phyloP scores from a whole-genome alignment of 2,797 vertebrate genomes.

The Notolepis coatsorum region DNA sequence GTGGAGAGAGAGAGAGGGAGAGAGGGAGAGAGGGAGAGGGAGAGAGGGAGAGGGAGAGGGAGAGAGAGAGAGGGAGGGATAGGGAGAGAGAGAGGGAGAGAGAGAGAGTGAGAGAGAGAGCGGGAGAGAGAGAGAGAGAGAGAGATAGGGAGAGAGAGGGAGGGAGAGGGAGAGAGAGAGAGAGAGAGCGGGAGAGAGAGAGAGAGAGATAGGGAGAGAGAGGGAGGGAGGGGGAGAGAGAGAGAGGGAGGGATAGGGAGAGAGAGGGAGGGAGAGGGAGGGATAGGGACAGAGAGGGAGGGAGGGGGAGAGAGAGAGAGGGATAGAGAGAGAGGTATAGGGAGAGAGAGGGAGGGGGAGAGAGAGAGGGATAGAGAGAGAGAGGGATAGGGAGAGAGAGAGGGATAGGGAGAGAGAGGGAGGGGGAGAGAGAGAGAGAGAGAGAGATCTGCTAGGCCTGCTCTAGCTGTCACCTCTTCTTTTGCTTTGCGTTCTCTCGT shows the following conservation, averaged over 20 bases:
- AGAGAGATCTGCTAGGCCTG: slow-evolving; percentile 47
- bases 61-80: slow-evolving; percentile 47
- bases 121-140: slow-evolving; percentile 46
- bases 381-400: slow-evolving; percentile 43
- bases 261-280: slow-evolving; percentile 45
- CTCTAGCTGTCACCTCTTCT: slow-evolving; percentile 40
- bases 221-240: slow-evolving; percentile 49
- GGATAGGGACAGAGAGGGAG: too few species aligned
- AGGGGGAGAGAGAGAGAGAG: slow-evolving; percentile 41
- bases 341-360: slow-evolving; percentile 45
- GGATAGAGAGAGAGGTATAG: slow-evolving; percentile 43
- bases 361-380: slow-evolving; percentile 47
- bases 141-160: too few species aligned
- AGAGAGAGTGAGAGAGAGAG: slow-evolving; percentile 47
- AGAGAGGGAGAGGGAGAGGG: slow-evolving; percentile 43
- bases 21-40: slow-evolving; percentile 45
- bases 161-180: slow-evolving; percentile 40
- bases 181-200: slow-evolving; percentile 49
- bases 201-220: slow-evolving; percentile 42
- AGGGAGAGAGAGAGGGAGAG: slow-evolving; percentile 43
- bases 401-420: slow-evolving; percentile 48
- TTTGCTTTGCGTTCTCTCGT: slow-evolving; percentile 11
- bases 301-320: slow-evolving; percentile 48
- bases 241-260: slow-evolving; percentile 43
- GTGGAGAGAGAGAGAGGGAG: slow-evolving; percentile 42